phyloP scores from a whole-genome alignment of 2,797 vertebrate species.

The Epinephelus awoara region DNA sequence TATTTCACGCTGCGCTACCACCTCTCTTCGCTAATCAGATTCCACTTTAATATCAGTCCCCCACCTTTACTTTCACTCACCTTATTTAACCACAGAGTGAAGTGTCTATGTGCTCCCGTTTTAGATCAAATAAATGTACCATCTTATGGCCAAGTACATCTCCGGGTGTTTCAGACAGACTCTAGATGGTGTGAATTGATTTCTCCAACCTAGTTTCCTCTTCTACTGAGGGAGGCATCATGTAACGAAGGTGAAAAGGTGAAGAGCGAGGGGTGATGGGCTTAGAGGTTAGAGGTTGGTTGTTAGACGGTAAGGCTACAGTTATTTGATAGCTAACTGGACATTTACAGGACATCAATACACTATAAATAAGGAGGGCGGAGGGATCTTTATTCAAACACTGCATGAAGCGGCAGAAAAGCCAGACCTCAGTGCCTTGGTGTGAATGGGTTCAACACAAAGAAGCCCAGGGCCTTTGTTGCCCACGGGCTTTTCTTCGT shows the following conservation, averaged over 20 bases:
- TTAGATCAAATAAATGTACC: conserved; percentile 40
- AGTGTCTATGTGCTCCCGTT: conserved; percentile 20
- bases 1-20: conserved; percentile 55
- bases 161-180: conserved; percentile 8
- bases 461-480: conserved; percentile 56
- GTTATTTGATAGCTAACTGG: conserved; percentile 47
- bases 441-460: conserved; percentile 66
- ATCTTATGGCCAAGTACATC: conserved; percentile 1
- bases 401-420: conserved; percentile 48
- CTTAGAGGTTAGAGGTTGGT: conserved; percentile 24
- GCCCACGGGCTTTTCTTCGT: conserved; percentile 54
- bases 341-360: conserved; percentile 50
- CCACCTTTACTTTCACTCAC: conserved; percentile 40
- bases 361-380: conserved; percentile 44
- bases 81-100: conserved; percentile 36
- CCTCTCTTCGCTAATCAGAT: conserved; percentile 55
- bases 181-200: background rate
- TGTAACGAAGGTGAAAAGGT: conserved; percentile 16
- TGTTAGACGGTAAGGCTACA: conserved; percentile 24
- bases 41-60: conserved; percentile 35
- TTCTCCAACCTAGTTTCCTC: conserved; percentile 1
- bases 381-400: conserved; percentile 40
- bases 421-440: conserved; percentile 37
- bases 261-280: conserved; percentile 27
- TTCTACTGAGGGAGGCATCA: conserved; percentile 1